phyloP scores from a whole-genome alignment of 2,888 invertebrate genomes.

The Andrena minutula region DNA sequence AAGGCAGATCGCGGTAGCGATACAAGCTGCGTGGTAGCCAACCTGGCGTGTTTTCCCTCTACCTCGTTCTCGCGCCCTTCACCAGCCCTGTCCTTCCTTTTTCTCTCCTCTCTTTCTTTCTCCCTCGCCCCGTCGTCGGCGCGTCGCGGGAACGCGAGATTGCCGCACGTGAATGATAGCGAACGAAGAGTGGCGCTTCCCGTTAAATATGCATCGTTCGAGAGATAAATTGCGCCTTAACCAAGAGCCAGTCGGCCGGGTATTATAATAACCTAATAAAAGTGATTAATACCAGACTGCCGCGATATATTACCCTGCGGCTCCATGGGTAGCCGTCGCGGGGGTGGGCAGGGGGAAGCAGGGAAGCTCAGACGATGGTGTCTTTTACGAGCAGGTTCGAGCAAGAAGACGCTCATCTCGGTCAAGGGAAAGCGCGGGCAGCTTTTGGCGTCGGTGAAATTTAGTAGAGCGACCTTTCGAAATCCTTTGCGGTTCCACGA shows the following conservation, averaged over 20 bases:
- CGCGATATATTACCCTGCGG: slow-evolving; percentile 75
- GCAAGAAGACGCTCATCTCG: slow-evolving; percentile 25
- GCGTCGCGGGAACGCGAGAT: slow-evolving; percentile 62
- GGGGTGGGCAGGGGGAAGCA: background rate
- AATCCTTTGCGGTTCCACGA: slow-evolving; percentile 27
- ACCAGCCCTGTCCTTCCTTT: slow-evolving; percentile 11
- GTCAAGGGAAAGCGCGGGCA: slow-evolving; percentile 18
- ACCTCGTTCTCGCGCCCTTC: slow-evolving; percentile 10
- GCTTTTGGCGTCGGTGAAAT: slow-evolving; percentile 44
- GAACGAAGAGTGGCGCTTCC: slow-evolving; percentile 76
- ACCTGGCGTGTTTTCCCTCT: slow-evolving; percentile 26
- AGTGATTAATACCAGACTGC: slow-evolving; percentile 79
- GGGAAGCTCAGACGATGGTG: slow-evolving; percentile 48
- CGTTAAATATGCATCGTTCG: slow-evolving; percentile 78
- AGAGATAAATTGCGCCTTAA: slow-evolving; percentile 80
- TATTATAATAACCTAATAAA: slow-evolving; percentile 82
- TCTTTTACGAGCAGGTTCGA: slow-evolving; percentile 28
- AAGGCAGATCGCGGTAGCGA: slow-evolving; percentile 72
- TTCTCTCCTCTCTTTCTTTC: slow-evolving; percentile 26
- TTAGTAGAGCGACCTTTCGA: slow-evolving; percentile 41
- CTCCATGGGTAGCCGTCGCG: slow-evolving; percentile 34
- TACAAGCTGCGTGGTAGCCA: slow-evolving; percentile 56
- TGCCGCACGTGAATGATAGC: slow-evolving; percentile 74
- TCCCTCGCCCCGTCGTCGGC: slow-evolving; percentile 23
- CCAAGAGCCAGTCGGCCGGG: slow-evolving; percentile 77